These are phyloP conservation scores for Norana najaformis DNA, from an alignment of 2,888 invertebrate species.

Conservation along the genomic window DNA sequence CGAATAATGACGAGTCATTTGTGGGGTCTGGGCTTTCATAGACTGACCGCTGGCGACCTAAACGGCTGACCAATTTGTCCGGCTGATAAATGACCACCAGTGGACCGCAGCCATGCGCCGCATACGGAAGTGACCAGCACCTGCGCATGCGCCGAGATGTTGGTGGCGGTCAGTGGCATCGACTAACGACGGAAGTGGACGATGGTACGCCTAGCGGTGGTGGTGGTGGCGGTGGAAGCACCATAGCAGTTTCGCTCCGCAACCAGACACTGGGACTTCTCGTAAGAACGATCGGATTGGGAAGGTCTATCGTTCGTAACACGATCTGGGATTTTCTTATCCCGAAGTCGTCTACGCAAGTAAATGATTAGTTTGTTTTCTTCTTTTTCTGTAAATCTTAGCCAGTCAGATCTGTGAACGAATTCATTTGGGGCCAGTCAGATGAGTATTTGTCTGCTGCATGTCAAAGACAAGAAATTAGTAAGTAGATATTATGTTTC, in stretches of 20 bases:
- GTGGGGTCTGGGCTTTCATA: background rate
- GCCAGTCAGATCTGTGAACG: too few species aligned
- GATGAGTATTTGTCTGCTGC: too few species aligned
- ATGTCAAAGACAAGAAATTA: too few species aligned
- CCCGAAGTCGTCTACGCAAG: background rate
- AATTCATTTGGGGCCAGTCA: too few species aligned
- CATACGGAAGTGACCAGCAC: constrained; percentile 13
- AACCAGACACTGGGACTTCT: background rate
- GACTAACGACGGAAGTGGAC: background rate
- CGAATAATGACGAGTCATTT: constrained; percentile 13
- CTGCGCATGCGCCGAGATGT: constrained; percentile 7
- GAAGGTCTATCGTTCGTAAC: background rate
- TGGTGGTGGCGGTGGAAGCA: background rate
- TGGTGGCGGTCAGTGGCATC: background rate
- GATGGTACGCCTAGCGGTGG: background rate
- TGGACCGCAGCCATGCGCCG: background rate
- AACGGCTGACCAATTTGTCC: constrained; percentile 13
- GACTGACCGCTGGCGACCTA: background rate
- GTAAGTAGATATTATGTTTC: too few species aligned
- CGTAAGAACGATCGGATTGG: background rate
- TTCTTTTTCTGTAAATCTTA: background rate
- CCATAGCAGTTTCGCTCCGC: background rate
- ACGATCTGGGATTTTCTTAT: background rate
- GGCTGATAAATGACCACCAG: constrained; percentile 13
- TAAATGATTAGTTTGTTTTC: background rate